A percentile compares a stretch with the other conserved stretches of the same genome.
Conservation (phyloP, 1,140 invertebrate genomes). For the Phthorimaea operculella region DNA sequence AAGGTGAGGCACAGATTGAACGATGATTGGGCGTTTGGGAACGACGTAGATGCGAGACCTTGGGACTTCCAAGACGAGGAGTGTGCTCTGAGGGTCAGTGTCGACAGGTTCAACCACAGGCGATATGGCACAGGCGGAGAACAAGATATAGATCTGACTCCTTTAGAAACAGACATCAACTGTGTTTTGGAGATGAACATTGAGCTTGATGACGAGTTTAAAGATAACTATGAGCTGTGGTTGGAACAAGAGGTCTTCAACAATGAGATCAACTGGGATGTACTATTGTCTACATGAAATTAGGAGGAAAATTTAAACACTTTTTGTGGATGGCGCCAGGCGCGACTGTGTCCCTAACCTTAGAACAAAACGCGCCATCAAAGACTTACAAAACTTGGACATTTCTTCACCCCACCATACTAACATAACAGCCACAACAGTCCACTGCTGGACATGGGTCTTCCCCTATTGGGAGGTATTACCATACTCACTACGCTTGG, state of each 20-base stretch:
- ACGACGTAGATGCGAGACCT: constrained; percentile 96
- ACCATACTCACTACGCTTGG: too few relatives aligned
- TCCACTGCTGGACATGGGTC: too few relatives aligned
- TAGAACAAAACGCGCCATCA: too few relatives aligned
- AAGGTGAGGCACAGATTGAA: constrained; percentile 95
- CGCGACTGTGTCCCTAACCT: too few relatives aligned
- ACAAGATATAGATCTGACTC: constrained; percentile 77
- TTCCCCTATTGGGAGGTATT: too few relatives aligned
- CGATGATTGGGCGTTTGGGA: constrained; percentile 99
- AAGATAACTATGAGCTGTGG: constrained; percentile 96
- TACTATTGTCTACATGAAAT: constrained; percentile 37
- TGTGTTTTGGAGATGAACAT: constrained; percentile 83
- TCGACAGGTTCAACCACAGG: constrained; percentile 95
- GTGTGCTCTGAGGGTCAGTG: constrained; percentile 90
- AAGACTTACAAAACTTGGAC: too few relatives aligned
- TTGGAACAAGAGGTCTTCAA: constrained; percentile 96
- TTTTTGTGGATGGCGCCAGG: too few relatives aligned
- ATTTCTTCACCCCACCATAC: too few relatives aligned
- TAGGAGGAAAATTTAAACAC: constrained; percentile 8
- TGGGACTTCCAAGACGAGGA: constrained; percentile 99
- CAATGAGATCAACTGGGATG: constrained; percentile 82
- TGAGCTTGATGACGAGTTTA: constrained; percentile 95
- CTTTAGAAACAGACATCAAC: constrained; percentile 86
- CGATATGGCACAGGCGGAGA: constrained; percentile 75
- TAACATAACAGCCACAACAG: too few relatives aligned